Evolutionary conservation across 2,113 vertebrate species (phyloP), one percentile per base, ranked within the genome.

Genomic region (Boleophthalmus pectinirostris): DNA sequence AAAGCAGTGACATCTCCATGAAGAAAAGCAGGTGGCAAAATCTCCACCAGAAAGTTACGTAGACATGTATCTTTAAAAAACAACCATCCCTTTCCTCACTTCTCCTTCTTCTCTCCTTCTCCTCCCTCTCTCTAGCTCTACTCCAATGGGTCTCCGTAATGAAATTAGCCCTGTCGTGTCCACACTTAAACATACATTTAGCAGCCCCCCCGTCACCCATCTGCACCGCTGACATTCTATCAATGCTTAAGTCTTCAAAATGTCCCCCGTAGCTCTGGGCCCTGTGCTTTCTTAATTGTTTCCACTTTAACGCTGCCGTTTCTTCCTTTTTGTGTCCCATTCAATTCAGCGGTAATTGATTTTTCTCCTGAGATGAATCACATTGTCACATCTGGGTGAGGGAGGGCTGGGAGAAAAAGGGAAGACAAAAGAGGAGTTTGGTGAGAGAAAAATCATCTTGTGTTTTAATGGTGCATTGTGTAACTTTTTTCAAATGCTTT

Each of bases 121-220:
- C 68, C 38, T 5, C 63, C 73, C 21, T 18, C n/a, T 14, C 16
- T 68, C 18, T 10, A 6, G 60, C 66, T 47, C 72, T 77, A 65
- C 21, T 57, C n/a, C 49, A 69, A 79, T n/a, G 38, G 2, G 70
- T 74, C 58, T 75, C 43, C 70, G 33, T 67, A 64, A 63, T 70
- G 21, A 60, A 68, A 18, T 29, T 33, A 23, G 10, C 15, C 25
- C 2, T 10, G 3, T 1, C 71, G 11, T 69, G 24, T 47, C 24
- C 12, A 24, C 46, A 23, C 75, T 72, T 46, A 25, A 76, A 25
- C 21, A 18, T 45, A 9, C 14, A 68, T 54, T 74, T 57, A 51
- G 5, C 25, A 3, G 35, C 25, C 73, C 25, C 73, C 15, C 33
- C 69, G 6, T 35, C 54, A 23, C 5, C 7, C 7, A 24, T 56